Conservation (phyloP, 1,140 invertebrate species). For the Drosophila neocordata region DNA sequence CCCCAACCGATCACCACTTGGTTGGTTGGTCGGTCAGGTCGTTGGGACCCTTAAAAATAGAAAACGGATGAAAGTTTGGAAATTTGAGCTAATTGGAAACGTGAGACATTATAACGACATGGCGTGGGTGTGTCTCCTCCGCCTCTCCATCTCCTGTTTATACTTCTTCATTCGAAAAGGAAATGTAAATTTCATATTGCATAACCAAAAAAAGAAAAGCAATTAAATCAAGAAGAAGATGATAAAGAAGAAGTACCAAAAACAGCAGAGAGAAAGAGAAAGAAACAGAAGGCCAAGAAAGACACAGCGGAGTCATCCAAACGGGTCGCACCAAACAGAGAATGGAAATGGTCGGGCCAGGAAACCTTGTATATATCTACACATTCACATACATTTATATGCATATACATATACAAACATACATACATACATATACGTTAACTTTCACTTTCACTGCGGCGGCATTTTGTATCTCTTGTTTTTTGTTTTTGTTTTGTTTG, state of each 20-base stretch:
- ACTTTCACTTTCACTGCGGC: conserved; percentile 78
- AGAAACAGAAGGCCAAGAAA: conserved; percentile 42
- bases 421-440: conserved; percentile 34
- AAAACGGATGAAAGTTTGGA: conserved; percentile 35
- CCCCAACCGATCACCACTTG: not conserved
- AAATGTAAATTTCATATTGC: conserved; percentile 57
- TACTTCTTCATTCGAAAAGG: conserved; percentile 25
- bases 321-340: conserved; percentile 23
- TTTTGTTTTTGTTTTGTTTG: conserved; percentile 37
- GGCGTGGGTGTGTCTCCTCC: conserved; percentile 52
- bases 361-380: conserved; percentile 47
- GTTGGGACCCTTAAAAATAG: conserved; percentile 21
- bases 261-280: conserved; percentile 16
- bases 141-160: not conserved
- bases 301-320: conserved; percentile 24
- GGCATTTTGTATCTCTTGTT: conserved; percentile 40
- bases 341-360: conserved; percentile 30
- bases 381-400: no score
- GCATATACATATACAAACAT: conserved; percentile 36
- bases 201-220: conserved; percentile 54
- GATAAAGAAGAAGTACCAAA: conserved; percentile 18
- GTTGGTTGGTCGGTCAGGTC: not conserved
- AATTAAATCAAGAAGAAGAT: conserved; percentile 46
- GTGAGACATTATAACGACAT: conserved; percentile 20
- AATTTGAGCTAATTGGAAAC: conserved; percentile 58